Base-by-base conservation (phyloP, 2,888 invertebrate species). In the Itoplectis maculator region DNA sequence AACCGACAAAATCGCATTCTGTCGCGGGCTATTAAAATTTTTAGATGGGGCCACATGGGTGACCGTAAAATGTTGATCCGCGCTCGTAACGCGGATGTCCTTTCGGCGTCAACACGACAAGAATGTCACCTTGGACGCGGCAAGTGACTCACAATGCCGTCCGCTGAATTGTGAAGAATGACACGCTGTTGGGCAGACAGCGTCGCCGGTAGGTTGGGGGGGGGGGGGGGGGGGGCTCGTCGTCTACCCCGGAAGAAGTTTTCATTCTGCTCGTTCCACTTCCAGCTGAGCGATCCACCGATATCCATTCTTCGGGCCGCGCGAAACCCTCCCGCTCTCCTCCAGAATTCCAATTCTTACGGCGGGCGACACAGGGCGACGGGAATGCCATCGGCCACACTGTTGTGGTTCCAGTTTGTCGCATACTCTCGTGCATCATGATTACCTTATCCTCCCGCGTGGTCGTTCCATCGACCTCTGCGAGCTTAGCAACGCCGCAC, bases 361-460 rank as follows among this genome's bases (percentile, higher is more conserved):
- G 40, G 18, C 42, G 8, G 20, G 13, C n/a, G n/a, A n/a, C n/a
- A n/a, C 13, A n/a, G 0, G n/a, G 15, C 37, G 54, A 35, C 45
- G 29, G 18, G 42, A 42, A 66, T 47, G n/a, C 61, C 47, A 65
- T 42, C 18, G 2, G 42, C 56, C 35, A 56, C 63, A 42, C 37
- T 56, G 47, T 73, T 72, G 51, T 66, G 65, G 45, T 51, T 79
- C 37, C 78, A 35, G 56, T 51, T 65, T 73, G 56, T 59, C 72
- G 54, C 42, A n/a, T 29, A 47, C 42, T 35, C 29, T 47, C 74
- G 68, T 63, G 74, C 42, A 79, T 69, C 74, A 74, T 75, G 74
- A 56, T 80, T 75, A 74, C 29, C 29, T 29, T 74, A 29, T 23
- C 51, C 29, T 54, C 29, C 15, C n/a, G 45, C 20, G 68, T n/a